Base-by-base conservation (phyloP, 2,113 vertebrate genomes). In the Recurvirostra avosetta region DNA sequence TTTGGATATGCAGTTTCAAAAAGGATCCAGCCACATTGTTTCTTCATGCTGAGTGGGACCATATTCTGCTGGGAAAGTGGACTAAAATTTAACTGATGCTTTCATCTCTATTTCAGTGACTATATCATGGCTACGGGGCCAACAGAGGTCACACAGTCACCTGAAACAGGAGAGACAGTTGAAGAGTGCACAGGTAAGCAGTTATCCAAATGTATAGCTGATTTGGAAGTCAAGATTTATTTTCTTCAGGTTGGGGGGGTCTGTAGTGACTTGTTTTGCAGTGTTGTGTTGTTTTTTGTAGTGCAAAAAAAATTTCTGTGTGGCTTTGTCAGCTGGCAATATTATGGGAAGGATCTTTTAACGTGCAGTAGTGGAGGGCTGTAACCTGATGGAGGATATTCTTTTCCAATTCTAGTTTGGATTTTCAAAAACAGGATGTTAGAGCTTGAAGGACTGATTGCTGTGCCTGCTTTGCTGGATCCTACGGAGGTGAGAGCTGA, bases 131-230 rank as follows among this genome's bases (percentile, higher is more conserved):
- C 98, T 56, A 98, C 98, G 1, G 98, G 96, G 92, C 72, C 96
- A 84, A 94, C 97, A 81, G 98, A 98, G 18, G 86, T 95, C 95
- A 95, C 83, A 71, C 88, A 91, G 79, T 96, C 95, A 88, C 91
- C 97, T 94, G 98, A 98, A 84, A 71, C 94, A 56, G 94, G 98
- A 77, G 98, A 99, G 41, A 43, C 68, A 12, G 79, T 62, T 3
- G 98, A 99, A 73, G 98, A 99, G 32, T 98, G 98, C 96, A 92
- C 98, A 98, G 98, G 99, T 98, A 98, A 97, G 91, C 36, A 22
- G n/a, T 32, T 71, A 16, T 85, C 52, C 4, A 5, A 49, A 76
- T 14, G 15, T 43, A 5, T 23, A 50, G 53, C 50, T 70, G 45
- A 41, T 76, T 73, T 79, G 53, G 23, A 75, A 95, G 62, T 32